Base-by-base conservation (phyloP, 2,797 vertebrate species). In the Emys orbicularis region DNA sequence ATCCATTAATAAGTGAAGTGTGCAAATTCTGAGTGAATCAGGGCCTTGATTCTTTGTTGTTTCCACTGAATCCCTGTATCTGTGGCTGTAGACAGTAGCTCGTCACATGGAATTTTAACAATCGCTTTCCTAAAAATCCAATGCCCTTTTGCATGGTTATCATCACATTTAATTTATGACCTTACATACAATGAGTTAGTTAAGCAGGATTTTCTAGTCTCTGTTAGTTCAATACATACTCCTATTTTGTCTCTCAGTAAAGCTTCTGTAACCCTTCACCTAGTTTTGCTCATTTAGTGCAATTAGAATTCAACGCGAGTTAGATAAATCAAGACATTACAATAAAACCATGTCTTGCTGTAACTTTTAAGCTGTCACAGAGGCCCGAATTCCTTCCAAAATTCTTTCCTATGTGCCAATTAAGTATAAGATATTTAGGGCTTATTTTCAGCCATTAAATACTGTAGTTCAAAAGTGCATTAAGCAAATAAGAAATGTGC, bases 271-370 rank as follows among this genome's bases (percentile, higher is more conserved):
- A 84, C 83, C 86, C 88, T 96, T 96, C 85, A 88, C 12, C 87
- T 89, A 52, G 76, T 94, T 86, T 95, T 88, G 34, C 89, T 97
- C 89, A 96, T 96, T 98, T 89, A 91, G 57, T 59, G 52, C 89
- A 97, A 97, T 97, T 96, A 97, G 54, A 97, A 98, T 95, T 97
- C 93, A 93, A 82, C n/a, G 34, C 21, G 34, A 47, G 81, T 85
- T 91, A 88, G 61, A 90, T 94, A 98, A 97, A 96, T 84, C 86
- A 95, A 68, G 87, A 74, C 80, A 91, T 94, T 90, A 68, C 59
- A 74, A 84, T 82, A 94, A 92, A 94, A 96, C 44, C 49, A 86
- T 57, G 50, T 88, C 47, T 87, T n/a, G 4, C 19, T 72, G 21
- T 85, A 94, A 81, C 37, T 95, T 95, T 41, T 92, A 94, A 95